Evolutionary conservation across 2,797 vertebrate species (phyloP).

Genomic region (Tadarida brasiliensis): DNA sequence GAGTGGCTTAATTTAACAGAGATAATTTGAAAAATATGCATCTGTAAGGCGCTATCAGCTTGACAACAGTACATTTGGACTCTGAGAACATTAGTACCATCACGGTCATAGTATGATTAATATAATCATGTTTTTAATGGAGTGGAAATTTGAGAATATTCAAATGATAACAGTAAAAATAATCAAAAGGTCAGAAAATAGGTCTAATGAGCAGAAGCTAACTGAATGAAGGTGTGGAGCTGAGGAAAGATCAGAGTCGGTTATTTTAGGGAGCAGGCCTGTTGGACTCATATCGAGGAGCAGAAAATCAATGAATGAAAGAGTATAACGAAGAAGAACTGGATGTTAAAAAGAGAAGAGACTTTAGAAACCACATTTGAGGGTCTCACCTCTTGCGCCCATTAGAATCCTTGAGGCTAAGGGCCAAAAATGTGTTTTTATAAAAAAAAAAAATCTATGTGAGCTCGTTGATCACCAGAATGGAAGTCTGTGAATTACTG

Average conservation of each 20-base stretch:
- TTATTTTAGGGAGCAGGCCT: not conserved
- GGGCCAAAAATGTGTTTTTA: not conserved
- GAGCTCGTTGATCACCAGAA: not conserved
- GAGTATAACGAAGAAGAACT: not conserved
- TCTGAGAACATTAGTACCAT: not conserved
- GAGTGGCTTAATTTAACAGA: not conserved
- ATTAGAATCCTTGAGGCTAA: not conserved
- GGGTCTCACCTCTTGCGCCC: too few species aligned
- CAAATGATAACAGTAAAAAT: not conserved
- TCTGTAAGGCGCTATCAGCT: too few species aligned
- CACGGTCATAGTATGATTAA: not conserved
- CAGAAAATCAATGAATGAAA: not conserved
- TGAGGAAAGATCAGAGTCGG: too few species aligned
- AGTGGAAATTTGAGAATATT: not conserved
- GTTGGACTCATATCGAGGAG: rapidly evolving
- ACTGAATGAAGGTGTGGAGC: not conserved
- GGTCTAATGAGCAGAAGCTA: not conserved
- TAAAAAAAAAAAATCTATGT: rapidly evolving
- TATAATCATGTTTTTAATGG: not conserved
- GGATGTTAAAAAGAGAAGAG: not conserved
- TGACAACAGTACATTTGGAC: not conserved
- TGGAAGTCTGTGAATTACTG: not conserved
- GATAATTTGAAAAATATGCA: not conserved
- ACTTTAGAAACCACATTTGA: not conserved
- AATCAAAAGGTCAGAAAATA: not conserved